Conservation (phyloP, 2,113 vertebrate species). For the Colossoma macropomum region DNA sequence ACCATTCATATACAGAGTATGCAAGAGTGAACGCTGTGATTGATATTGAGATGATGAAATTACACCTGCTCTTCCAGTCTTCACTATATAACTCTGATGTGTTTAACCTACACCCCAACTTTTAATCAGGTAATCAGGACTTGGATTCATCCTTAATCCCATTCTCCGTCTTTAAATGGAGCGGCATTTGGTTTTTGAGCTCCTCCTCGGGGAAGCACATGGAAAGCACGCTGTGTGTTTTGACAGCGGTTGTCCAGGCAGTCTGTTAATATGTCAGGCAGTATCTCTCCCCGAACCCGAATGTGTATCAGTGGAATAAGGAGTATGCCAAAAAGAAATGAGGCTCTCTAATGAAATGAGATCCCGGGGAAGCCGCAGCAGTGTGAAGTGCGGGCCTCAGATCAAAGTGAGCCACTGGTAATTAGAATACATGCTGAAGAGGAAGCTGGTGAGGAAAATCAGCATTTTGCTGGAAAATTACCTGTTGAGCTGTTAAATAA, state of each 20-base stretch:
- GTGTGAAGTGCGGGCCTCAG: slow-evolving; percentile 65
- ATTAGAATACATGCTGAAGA: slow-evolving; percentile 76
- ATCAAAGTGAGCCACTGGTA: slow-evolving; percentile 74
- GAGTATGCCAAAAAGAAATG: slow-evolving; percentile 69
- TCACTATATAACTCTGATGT: slow-evolving; percentile 40
- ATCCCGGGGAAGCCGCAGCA: slow-evolving; percentile 61
- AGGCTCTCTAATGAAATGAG: slow-evolving; percentile 70
- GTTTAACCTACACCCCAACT: slow-evolving; percentile 56
- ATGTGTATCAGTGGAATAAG: slow-evolving; percentile 62
- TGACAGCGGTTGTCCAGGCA: slow-evolving; percentile 53
- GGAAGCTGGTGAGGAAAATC: slow-evolving; percentile 65
- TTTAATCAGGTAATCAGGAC: slow-evolving; percentile 68
- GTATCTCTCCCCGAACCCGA: slow-evolving; percentile 62
- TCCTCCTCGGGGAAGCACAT: slow-evolving; percentile 15
- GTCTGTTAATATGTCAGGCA: slow-evolving; percentile 61
- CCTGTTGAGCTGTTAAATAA: slow-evolving; percentile 77
- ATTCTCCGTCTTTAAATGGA: slow-evolving; percentile 40
- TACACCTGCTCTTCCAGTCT: slow-evolving; percentile 34
- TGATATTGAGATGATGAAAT: slow-evolving; percentile 60
- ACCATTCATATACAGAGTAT: slow-evolving; percentile 8
- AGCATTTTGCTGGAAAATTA: slow-evolving; percentile 73
- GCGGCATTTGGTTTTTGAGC: slow-evolving; percentile 47
- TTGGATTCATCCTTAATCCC: slow-evolving; percentile 58
- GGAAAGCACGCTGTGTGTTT: slow-evolving; percentile 42
- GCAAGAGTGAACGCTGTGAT: slow-evolving; percentile 28